Base-by-base conservation (phyloP, 2,888 invertebrate genomes). In the Meteorus cinctellus region DNA sequence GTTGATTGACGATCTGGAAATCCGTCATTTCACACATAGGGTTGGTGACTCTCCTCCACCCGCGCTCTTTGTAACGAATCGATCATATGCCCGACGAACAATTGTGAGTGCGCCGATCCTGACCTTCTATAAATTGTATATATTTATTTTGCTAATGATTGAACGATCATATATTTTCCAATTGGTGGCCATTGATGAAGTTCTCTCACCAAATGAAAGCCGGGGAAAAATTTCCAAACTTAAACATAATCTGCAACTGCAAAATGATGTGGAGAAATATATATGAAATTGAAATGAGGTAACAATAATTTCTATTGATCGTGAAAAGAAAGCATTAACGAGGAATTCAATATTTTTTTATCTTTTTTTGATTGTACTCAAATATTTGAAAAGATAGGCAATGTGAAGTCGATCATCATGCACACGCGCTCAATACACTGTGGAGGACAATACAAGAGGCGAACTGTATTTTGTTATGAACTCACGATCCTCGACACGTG, bases 401-500 rank as follows among this genome's bases (percentile, higher is more conserved):
- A 55, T 55, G 55, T 55, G 6, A 55, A 55, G 12, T 65, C 19
- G 36, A 24, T 65, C 48, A 65, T 41, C 65, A 65, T 36, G 65
- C 34, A 59, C 59, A 24, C 55, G 41, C 69, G 2, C n/a, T 41
- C n/a, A 41, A 60, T 45, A 59, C 60, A 29, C 24, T 59, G 27
- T 59, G 55, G 41, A 66, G 70, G 51, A 55, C 48, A 69, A 69
- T 48, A 51, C 48, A 34, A 51, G 48, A 71, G 45, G 66, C 59
- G 55, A 19, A 68, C 62, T 41, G 65, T 84, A 84, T 84, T 85
- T 84, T 84, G 83, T 84, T 82, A 82, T 84, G 84, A 83, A 85
- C 86, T 86, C 86, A 87, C 86, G 88, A 88, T 88, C 86, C 82
- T 78, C 72, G 88, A 85, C 89, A 89, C 89, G 89, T 89, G 89